Evolutionary conservation across 2,888 invertebrate species (phyloP), one percentile per base, ranked within the genome.

Genomic region (Drosophila hawaiiensis): DNA sequence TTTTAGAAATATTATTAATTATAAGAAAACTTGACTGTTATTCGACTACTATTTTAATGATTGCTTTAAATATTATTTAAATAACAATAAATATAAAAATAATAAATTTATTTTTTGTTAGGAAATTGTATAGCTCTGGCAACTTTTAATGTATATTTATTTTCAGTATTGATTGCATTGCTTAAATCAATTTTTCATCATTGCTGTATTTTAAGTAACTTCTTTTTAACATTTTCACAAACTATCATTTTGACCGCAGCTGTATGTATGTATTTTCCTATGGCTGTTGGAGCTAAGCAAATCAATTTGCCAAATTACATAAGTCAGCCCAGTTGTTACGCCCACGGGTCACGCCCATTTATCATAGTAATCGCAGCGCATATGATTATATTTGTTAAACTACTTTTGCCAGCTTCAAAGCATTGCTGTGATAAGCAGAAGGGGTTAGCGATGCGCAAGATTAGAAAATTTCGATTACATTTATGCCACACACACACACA

Each of bases 251-350:
- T 47, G 25, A 47, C 25, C 28, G 16, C 22, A 25, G 10, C 33
- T 53, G 53, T 16, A 0, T 43, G n/a, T 10, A 10, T 29, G 35
- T 22, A 14, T 3, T 43, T 43, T 43, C 43, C 22, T 43, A 12
- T 22, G 4, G n/a, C n/a, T 14, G 29, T 37, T 31, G 37, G 54
- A 47, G 49, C 37, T 29, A 28, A 55, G 28, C 56, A 71, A 76
- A 81, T 70, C 76, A 83, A 83, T 82, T 83, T 77, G 58, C 37
- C 54, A 77, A 73, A 80, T 67, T 80, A 77, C 80, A 80, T 52
- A 68, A 69, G 55, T 59, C 53, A 29, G n/a, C 19, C 39, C 64
- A 52, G 50, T 31, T 41, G 31, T 28, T 14, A 25, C 33, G 39
- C 35, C 37, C 50, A 37, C 12, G 19, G 19, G 50, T 29, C 58